A percentile compares a stretch with the other conserved stretches of the same genome.
phyloP scores from a whole-genome alignment of 2,113 vertebrate species.

The Gallinago media region DNA sequence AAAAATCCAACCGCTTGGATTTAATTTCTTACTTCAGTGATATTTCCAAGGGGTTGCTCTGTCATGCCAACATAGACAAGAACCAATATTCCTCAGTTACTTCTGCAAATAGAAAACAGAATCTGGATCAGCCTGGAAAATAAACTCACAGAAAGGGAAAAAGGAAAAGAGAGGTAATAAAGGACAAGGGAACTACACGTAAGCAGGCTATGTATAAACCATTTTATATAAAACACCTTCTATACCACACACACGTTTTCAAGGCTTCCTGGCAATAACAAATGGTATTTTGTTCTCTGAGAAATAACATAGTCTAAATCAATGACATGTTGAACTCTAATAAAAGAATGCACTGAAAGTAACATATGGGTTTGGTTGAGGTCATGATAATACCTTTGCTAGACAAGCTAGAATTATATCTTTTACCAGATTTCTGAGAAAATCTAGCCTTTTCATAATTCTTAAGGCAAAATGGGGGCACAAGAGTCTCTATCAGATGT shows the following conservation, averaged over 20 bases:
- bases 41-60: slow-evolving; percentile 31
- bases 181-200: neutral
- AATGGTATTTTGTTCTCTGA: slow-evolving; percentile 14
- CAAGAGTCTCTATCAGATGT: neutral
- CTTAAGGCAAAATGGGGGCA: neutral
- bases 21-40: slow-evolving; percentile 41
- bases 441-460: neutral
- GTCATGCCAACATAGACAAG: slow-evolving; percentile 1
- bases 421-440: neutral
- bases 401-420: neutral
- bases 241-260: neutral
- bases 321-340: slow-evolving; percentile 28
- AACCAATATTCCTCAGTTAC: slow-evolving; percentile 25
- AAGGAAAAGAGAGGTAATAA: neutral
- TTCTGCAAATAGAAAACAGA: slow-evolving; percentile 29
- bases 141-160: neutral
- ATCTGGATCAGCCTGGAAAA: neutral
- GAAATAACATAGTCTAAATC: slow-evolving; percentile 39
- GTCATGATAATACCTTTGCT: neutral
- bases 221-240: slow-evolving; percentile 36
- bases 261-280: slow-evolving; percentile 31
- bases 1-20: slow-evolving; percentile 22
- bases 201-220: slow-evolving; percentile 3
- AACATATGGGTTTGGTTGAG: neutral
- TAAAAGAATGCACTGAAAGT: neutral